Conservation (phyloP, 92 coral and sea anemone genomes). For the Phymanthus crucifer region DNA sequence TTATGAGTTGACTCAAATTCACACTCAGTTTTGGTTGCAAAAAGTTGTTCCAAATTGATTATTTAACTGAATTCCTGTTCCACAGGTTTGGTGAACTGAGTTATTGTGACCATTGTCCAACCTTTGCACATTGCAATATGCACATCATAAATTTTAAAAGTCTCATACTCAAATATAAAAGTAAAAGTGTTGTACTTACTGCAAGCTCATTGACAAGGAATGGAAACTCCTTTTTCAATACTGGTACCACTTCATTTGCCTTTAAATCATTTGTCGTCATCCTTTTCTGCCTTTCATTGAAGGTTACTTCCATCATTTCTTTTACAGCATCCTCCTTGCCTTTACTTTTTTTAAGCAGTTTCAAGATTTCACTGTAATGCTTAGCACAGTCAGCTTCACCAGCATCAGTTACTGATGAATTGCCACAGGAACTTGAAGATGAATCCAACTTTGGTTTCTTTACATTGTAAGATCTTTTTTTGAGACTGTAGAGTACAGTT, state of each 20-base stretch:
- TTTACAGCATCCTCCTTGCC: background rate
- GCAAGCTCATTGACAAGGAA: background rate
- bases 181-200: background rate
- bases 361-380: background rate
- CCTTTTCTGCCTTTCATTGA: background rate
- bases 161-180: background rate
- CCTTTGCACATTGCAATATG: background rate
- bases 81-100: background rate
- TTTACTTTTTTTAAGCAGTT: background rate
- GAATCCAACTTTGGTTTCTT: background rate
- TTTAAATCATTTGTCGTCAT: background rate
- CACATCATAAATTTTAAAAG: background rate
- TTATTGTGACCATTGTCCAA: background rate
- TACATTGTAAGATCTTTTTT: background rate
- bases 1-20: no score
- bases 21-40: no score
- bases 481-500: background rate
- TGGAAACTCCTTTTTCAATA: background rate
- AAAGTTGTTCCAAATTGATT: background rate
- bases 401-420: background rate
- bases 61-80: background rate
- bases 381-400: background rate
- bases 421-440: background rate
- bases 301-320: background rate
- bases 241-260: background rate